These are phyloP conservation scores for Pinctada fucata DNA, from an alignment of 2,888 invertebrate species.

Conservation along the genomic window DNA sequence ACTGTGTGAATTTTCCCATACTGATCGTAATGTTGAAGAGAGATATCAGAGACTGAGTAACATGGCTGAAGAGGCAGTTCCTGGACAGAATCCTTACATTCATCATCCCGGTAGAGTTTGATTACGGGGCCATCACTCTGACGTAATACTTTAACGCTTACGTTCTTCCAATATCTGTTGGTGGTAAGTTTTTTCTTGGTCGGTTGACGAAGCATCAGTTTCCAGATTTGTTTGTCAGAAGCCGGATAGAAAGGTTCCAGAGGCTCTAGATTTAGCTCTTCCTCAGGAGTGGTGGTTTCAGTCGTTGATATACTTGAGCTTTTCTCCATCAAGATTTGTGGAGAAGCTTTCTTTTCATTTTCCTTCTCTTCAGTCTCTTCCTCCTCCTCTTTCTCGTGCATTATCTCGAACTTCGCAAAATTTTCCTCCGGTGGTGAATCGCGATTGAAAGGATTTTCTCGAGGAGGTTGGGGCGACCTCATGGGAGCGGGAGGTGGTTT, in stretches of 20 bases:
- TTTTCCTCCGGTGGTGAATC: constrained; percentile 74
- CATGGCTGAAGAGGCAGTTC: constrained; percentile 95
- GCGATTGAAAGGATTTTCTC: constrained; percentile 77
- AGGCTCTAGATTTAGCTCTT: constrained; percentile 62
- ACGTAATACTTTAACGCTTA: constrained; percentile 90
- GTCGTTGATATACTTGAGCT: constrained; percentile 59
- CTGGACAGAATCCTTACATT: constrained; percentile 94
- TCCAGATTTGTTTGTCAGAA: constrained; percentile 92
- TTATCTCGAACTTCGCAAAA: constrained; percentile 73
- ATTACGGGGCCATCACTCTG: constrained; percentile 84
- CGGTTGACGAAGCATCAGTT: constrained; percentile 92
- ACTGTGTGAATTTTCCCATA: constrained; percentile 99
- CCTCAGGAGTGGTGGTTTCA: constrained; percentile 64
- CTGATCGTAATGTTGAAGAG: constrained; percentile 95
- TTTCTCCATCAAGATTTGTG: background rate
- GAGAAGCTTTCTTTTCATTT: background rate
- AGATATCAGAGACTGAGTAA: constrained; percentile 90
- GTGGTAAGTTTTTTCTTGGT: constrained; percentile 78
- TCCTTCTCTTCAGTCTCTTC: constrained; percentile 45
- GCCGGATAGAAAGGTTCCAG: constrained; percentile 92
- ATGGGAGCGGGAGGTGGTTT: constrained; percentile 68
- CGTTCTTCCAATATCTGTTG: constrained; percentile 94
- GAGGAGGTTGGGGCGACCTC: constrained; percentile 65
- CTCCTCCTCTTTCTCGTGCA: constrained; percentile 54
- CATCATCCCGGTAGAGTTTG: constrained; percentile 88